Percentiles rank a stretch among this genome's conserved stretches.
phyloP scores from a whole-genome alignment of 2,797 vertebrate genomes.

The Ctenopoma multispine region DNA sequence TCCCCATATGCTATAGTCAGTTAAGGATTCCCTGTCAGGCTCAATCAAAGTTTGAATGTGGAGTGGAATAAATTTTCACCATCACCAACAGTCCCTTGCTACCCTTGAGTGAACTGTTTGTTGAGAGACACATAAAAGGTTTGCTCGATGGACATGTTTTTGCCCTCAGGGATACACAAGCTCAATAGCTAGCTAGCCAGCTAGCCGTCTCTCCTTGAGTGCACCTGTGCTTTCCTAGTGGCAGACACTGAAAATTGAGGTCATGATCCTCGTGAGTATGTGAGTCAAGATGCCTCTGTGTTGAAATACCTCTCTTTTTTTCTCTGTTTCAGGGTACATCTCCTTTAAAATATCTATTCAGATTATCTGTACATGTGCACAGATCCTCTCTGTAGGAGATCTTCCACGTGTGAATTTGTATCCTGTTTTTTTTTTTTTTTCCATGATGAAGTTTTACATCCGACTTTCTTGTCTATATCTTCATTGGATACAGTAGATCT shows the following conservation, averaged over 20 bases:
- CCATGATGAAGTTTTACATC: no score
- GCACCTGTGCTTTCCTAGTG: slow-evolving; percentile 74
- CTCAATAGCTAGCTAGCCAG: slow-evolving; percentile 68
- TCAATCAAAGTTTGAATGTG: slow-evolving; percentile 62
- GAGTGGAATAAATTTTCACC: slow-evolving; percentile 50
- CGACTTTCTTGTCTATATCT: no score
- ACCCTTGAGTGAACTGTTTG: slow-evolving; percentile 68
- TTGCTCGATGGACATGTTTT: slow-evolving; percentile 72
- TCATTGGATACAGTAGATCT: no score
- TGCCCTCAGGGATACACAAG: slow-evolving; percentile 73
- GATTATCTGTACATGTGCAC: slow-evolving; percentile 6
- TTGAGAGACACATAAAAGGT: slow-evolving; percentile 74
- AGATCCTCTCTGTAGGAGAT: not conserved
- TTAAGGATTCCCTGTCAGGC: slow-evolving; percentile 52
- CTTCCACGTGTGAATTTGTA: no score
- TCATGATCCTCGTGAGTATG: slow-evolving; percentile 69
- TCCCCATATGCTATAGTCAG: slow-evolving; percentile 28
- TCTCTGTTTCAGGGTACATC: slow-evolving; percentile 44
- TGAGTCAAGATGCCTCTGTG: slow-evolving; percentile 65
- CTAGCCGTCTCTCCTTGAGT: slow-evolving; percentile 63
- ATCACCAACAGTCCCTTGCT: slow-evolving; percentile 50
- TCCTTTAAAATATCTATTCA: slow-evolving; percentile 46
- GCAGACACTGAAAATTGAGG: slow-evolving; percentile 79
- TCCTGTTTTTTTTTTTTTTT: no score
- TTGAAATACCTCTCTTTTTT: slow-evolving; percentile 58